phyloP scores from a whole-genome alignment of 2,113 vertebrate species.

The Okapia johnstoni region DNA sequence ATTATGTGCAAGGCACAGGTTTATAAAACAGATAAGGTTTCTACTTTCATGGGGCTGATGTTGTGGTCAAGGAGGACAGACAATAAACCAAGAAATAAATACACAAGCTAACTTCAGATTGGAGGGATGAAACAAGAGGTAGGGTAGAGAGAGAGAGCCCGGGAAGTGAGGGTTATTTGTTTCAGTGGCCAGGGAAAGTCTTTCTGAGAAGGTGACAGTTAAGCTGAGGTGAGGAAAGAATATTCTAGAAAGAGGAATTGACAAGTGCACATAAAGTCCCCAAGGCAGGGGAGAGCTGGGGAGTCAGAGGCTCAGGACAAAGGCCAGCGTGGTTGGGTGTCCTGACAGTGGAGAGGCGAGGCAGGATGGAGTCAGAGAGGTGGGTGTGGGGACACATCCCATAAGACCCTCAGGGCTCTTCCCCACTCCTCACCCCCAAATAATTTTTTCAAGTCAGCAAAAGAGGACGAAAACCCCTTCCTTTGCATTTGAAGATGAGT shows the following conservation, averaged over 20 bases:
- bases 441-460: neutral
- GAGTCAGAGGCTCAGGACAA: neutral
- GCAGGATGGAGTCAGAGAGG: neutral
- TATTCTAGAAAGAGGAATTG: neutral
- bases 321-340: neutral
- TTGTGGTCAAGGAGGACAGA: neutral
- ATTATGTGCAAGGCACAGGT: neutral
- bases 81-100: neutral
- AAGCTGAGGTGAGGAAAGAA: neutral
- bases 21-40: neutral
- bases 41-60: neutral
- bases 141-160: neutral
- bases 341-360: fast-evolving
- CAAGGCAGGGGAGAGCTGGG: neutral
- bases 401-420: neutral
- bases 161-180: neutral
- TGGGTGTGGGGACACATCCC: neutral
- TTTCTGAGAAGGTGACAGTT: neutral
- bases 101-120: neutral
- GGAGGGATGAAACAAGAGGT: neutral
- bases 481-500: neutral
- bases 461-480: neutral
- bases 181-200: neutral
- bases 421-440: fast-evolving
- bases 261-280: neutral